phyloP scores from a whole-genome alignment of 2,113 vertebrate genomes.

The Varanus salvator region DNA sequence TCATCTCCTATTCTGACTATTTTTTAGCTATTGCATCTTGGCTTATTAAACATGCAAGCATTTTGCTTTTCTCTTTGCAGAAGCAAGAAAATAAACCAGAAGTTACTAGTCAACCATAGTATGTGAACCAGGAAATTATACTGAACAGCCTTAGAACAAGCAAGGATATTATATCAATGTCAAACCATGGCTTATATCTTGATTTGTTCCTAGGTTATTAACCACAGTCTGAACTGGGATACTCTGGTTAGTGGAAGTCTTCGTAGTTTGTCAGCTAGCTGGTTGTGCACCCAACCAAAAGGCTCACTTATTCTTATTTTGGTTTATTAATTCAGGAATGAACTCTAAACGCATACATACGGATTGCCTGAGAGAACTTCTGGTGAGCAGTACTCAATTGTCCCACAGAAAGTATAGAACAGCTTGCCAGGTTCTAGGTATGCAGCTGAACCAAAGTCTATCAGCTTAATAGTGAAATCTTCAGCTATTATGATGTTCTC shows the following conservation, averaged over 20 bases:
- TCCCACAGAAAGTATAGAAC: slow-evolving; percentile 93
- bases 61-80: not conserved
- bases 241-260: not conserved
- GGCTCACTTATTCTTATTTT: not conserved
- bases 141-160: not conserved
- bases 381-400: slow-evolving; percentile 93
- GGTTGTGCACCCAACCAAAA: not conserved
- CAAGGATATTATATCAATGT: not conserved
- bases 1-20: too few relatives aligned
- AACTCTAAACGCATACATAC: slow-evolving; percentile 76
- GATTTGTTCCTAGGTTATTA: not conserved
- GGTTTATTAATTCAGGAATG: not conserved
- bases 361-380: slow-evolving; percentile 93
- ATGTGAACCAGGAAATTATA: not conserved
- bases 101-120: not conserved
- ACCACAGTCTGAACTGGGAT: not conserved
- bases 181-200: not conserved
- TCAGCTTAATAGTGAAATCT: slow-evolving; percentile 89
- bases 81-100: not conserved
- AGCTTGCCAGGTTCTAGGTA: slow-evolving; percentile 84
- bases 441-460: slow-evolving; percentile 93
- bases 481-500: slow-evolving; percentile 94
- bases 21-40: not conserved
- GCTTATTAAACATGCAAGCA: not conserved
- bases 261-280: not conserved